Evolutionary conservation across 2,888 invertebrate genomes (phyloP).

Genomic region (Loripinus fragilis): DNA sequence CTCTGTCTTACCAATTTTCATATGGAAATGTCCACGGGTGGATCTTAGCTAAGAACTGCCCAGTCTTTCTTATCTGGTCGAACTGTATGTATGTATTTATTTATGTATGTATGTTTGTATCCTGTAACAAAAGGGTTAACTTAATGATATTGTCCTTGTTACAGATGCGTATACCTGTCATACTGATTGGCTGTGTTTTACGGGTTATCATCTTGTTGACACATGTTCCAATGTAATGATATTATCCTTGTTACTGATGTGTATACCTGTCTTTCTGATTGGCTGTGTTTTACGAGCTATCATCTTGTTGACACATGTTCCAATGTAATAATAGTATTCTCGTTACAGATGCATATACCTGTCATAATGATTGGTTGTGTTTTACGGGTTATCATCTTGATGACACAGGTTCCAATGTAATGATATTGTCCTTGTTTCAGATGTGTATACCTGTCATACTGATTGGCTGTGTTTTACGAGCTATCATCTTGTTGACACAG

Average conservation of each 20-base stretch:
- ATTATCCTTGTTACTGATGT: slow-evolving; percentile 42
- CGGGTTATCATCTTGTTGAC: slow-evolving; percentile 48
- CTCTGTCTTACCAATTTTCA: too few relatives aligned
- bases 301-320: slow-evolving; percentile 48
- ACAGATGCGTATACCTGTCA: slow-evolving; percentile 50
- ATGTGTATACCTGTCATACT: slow-evolving; percentile 48
- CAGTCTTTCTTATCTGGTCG: too few relatives aligned
- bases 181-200: slow-evolving; percentile 46
- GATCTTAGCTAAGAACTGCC: too few relatives aligned
- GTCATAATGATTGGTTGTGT: slow-evolving; percentile 47
- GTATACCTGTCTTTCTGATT: slow-evolving; percentile 47
- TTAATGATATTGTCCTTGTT: too few relatives aligned
- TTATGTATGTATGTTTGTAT: too few relatives aligned
- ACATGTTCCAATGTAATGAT: slow-evolving; percentile 39
- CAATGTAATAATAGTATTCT: too few relatives aligned
- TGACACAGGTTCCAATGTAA: slow-evolving; percentile 46
- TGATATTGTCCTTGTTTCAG: slow-evolving; percentile 33
- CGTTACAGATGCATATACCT: slow-evolving; percentile 52
- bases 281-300: slow-evolving; percentile 49
- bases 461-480: slow-evolving; percentile 47
- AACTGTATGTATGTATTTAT: too few relatives aligned
- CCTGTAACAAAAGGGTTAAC: too few relatives aligned
- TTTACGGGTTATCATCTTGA: slow-evolving; percentile 44
- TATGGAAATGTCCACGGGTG: too few relatives aligned
- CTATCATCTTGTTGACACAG: slow-evolving; percentile 48